Base-by-base conservation (phyloP, 2,888 invertebrate genomes). In the Lycophotia porphyrea region DNA sequence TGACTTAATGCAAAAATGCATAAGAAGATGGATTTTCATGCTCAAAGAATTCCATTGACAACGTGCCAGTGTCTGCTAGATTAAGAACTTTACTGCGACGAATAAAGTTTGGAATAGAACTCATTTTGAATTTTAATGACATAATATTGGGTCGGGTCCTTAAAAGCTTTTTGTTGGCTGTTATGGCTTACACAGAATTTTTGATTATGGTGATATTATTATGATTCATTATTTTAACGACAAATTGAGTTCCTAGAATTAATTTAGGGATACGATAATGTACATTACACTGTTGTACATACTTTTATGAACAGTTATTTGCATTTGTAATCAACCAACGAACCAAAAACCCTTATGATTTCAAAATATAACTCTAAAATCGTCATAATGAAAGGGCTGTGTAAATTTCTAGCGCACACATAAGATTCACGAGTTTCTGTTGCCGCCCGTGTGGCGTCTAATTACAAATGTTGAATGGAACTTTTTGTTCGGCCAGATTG, bases 401-500 rank as follows among this genome's bases (percentile, higher is more conserved):
- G 86, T 87, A 81, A 88, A 89, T 88, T 88, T 84, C 73, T 86
- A 89, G 87, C 85, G 84, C 88, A 91, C 87, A 90, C 87, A 90
- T 86, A 89, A 88, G 86, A 86, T 86, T 69, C 76, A 78, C 74
- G 84, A 86, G 85, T 78, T 84, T 81, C 88, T 84, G 80, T 81
- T 83, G 81, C 85, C 87, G 82, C 81, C 89, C 87, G 86, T 88
- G 92, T 89, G 91, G 92, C 91, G 91, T 94, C 93, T 95, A 94
- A 95, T 95, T 94, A 93, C 94, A 94, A 95, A 93, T 92, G 93
- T 91, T 92, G 93, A 93, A 93, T 90, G 88, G 80, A 91, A 93
- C 92, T 94, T 94, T 95, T 95, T 95, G 93, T 93, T 92, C 91
- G 82, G 87, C 88, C 91, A 91, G 93, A 94, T 95, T 95, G 93